Evolutionary conservation across 2,888 invertebrate genomes (phyloP), one percentile per base, ranked within the genome.

Genomic region (Lithodes maja): DNA sequence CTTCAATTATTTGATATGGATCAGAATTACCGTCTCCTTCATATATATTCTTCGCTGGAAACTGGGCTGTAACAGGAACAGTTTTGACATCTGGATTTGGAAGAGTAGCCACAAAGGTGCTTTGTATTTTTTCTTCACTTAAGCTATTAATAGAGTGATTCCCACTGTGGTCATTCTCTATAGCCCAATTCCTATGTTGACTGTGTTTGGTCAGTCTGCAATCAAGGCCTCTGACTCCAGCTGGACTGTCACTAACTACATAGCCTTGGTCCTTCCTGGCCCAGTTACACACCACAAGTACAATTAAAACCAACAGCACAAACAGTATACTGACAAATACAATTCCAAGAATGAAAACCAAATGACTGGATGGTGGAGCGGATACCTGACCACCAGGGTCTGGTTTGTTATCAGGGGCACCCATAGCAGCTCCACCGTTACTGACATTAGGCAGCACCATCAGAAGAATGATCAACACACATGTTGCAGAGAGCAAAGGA

Each of bases 301-400:
- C 61, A 3, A 84, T 61, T 33, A 89, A 75, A 54, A 85, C 61
- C 68, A 89, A 75, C 49, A 89, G 52, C 61, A 89, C 81, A 81
- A 89, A 85, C 1, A 89, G 55, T 15, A 80, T 54, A 68, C 80
- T 53, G 3, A 85, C 88, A 75, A 85, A 75, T 53, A 84, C 54
- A n/a, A 89, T 50, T 71, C 88, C 88, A 49, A 89, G 33, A 12
- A 81, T 61, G 49, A 81, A 89, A 49, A 89, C 81, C 17, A 86
- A 33, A 53, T 55, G 61, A n/a, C 75, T 77, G 2, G 5, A 2
- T 68, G 71, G 52, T 2, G 3, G 69, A n/a, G 53, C 3, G 68
- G 50, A 54, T 77, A 81, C 75, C 81, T 82, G 80, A 15, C 75
- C 71, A 54, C 17, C 15, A 9, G 5, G 1, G 5, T 78, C 33